Evolutionary conservation across 2,888 invertebrate species (phyloP), one percentile per base, ranked within the genome.

Genomic region (Phania funesta): DNA sequence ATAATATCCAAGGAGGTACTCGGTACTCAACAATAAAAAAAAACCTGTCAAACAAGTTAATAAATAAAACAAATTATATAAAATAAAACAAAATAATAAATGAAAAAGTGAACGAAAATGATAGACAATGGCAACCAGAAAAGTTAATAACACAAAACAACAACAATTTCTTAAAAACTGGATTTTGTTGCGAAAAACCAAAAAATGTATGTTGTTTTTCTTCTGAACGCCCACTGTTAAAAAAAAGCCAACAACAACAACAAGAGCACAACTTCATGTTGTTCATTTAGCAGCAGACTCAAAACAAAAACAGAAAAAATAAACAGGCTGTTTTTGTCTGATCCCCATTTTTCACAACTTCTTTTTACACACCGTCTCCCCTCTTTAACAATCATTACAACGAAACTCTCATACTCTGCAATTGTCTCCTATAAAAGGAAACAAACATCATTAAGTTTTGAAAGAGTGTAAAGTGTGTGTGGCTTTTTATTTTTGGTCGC

Each of bases 11-110:
- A 44, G 50, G n/a, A n/a, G n/a, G n/a, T n/a, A n/a, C n/a, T n/a
- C 32, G 46, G 56, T 22, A 64, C 22, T 2, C 18, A 48, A 67
- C 58, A 58, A 67, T 58, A 65, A 65, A 65, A 56, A 76, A 84
- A 87, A 89, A 89, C 88, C 86, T 84, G 89, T 87, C 87, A 84
- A 86, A 86, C 86, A 77, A 86, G 86, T 86, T 85, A 67, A 75
- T 81, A 80, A 84, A 82, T 26, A 84, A 84, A 81, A n/a, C n/a
- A n/a, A n/a, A n/a, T n/a, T n/a, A n/a, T 75, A 79, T 64, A 62
- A 81, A 64, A 62, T 52, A 73, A 73, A 84, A 74, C 54, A 81
- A 82, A 78, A 56, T 13, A 79, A 77, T 64, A 82, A 83, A 52
- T 41, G 41, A 20, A 73, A 82, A 60, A 77, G 54, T 73, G 26